Percentiles rank a stretch among this genome's conserved stretches.
Conservation (phyloP, 2,797 vertebrate species). For the Enteromius fasciolatus region DNA sequence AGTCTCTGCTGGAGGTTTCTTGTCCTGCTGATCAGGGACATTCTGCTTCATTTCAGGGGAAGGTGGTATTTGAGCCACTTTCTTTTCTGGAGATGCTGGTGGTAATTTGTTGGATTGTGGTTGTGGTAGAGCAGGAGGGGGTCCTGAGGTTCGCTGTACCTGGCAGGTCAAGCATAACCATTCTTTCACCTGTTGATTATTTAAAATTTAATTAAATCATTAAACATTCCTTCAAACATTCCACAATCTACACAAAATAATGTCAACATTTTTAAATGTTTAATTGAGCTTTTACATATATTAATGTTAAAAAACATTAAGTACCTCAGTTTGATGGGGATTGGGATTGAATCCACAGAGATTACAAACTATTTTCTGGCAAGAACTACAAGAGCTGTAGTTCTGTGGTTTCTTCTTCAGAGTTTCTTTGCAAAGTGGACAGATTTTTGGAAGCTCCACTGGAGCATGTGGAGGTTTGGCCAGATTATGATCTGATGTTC, state of each 20-base stretch:
- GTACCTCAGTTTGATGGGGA: constrained; percentile 82
- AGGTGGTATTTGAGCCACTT: constrained; percentile 52
- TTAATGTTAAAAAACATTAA: not conserved
- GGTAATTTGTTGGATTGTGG: constrained; percentile 66
- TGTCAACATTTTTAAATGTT: not conserved
- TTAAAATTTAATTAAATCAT: not conserved
- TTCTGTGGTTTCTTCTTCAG: constrained; percentile 81
- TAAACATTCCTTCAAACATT: not conserved
- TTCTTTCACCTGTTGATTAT: constrained; percentile 76
- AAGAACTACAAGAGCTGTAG: constrained; percentile 82
- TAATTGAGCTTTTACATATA: not conserved
- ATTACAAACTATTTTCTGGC: constrained; percentile 82
- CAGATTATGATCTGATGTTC: constrained; percentile 51
- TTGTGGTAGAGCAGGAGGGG: constrained; percentile 58
- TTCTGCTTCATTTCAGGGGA: constrained; percentile 55
- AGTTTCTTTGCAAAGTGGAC: constrained; percentile 82
- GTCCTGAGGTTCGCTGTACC: constrained; percentile 87
- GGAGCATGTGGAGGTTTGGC: constrained; percentile 48
- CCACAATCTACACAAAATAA: not conserved
- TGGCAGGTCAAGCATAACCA: constrained; percentile 99
- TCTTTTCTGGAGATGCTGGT: constrained; percentile 37
- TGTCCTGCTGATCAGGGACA: constrained; percentile 69
- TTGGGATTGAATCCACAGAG: constrained; percentile 88
- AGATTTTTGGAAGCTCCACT: constrained; percentile 59
- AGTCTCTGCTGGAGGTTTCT: constrained; percentile 66